A percentile compares a stretch with the other conserved stretches of the same genome.
Evolutionary conservation across 1,140 invertebrate genomes (phyloP).

Genomic region (Laodelphax striatellus): DNA sequence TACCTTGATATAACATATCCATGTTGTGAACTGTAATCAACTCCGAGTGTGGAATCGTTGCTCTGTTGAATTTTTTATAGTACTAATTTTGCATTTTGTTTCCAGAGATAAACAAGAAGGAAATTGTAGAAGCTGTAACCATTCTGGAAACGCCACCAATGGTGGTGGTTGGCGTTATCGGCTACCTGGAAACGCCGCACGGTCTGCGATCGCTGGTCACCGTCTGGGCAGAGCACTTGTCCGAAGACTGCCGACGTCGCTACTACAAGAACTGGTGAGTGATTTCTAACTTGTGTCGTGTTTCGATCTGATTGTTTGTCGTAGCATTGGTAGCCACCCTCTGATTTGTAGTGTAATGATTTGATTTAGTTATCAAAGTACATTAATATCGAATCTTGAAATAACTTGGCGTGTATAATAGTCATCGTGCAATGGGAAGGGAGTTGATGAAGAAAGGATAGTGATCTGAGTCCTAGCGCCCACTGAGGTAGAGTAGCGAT

Average conservation of each 20-base stretch:
- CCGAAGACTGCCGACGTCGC: conserved; percentile 92
- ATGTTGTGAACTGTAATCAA: not conserved
- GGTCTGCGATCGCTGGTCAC: conserved; percentile 89
- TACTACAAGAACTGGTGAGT: conserved; percentile 99
- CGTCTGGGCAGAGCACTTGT: conserved; percentile 97
- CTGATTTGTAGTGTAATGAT: not conserved
- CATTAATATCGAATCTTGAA: too few relatives aligned
- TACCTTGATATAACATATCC: too few relatives aligned
- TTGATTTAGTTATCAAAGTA: too few relatives aligned
- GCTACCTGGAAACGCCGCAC: conserved; percentile 97
- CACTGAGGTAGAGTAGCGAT: too few relatives aligned
- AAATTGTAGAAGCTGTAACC: conserved; percentile 98
- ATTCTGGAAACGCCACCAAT: conserved; percentile 97
- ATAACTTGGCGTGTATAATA: too few relatives aligned
- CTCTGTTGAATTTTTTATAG: conserved; percentile 1
- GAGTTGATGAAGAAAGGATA: too few relatives aligned
- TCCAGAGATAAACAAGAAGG: conserved; percentile 98
- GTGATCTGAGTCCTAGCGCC: too few relatives aligned
- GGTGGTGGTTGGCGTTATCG: conserved; percentile 93
- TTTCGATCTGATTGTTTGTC: too few relatives aligned
- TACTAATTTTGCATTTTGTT: conserved; percentile 13
- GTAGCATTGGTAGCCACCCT: not conserved
- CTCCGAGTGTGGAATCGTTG: conserved; percentile 7
- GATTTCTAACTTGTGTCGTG: conserved; percentile 3
- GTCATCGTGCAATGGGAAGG: too few relatives aligned